phyloP scores from a whole-genome alignment of 2,113 vertebrate genomes.

The Sminthopsis crassicaudata region DNA sequence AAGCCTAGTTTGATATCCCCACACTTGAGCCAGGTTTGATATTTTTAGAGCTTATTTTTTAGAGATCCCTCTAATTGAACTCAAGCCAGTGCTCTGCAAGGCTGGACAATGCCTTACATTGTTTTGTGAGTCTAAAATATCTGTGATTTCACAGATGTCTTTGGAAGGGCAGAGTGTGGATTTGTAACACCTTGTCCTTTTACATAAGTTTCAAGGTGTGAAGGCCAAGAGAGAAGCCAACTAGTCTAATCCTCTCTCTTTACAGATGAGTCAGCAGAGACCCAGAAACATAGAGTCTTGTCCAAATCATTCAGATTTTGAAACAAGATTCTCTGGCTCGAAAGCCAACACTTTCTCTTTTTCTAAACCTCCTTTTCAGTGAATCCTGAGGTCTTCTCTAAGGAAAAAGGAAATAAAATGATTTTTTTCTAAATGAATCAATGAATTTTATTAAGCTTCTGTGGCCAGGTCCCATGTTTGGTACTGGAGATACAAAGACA shows the following conservation, averaged over 20 bases:
- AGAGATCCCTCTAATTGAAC: constrained; percentile 21
- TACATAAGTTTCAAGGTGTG: background rate
- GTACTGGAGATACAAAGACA: background rate
- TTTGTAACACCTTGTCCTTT: background rate
- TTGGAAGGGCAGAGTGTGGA: constrained; percentile 19
- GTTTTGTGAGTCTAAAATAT: background rate
- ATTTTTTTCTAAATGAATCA: background rate
- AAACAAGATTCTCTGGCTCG: background rate
- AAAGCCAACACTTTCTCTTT: background rate
- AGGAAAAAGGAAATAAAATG: constrained; percentile 23
- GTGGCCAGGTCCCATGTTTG: background rate
- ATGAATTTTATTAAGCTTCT: background rate
- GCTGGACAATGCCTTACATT: background rate
- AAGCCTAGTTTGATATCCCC: constrained; percentile 4
- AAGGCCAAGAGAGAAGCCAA: background rate
- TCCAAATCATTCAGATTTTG: background rate
- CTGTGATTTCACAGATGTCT: background rate
- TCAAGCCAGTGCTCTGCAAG: constrained; percentile 24
- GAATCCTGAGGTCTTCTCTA: constrained; percentile 23
- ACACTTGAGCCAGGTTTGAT: too few relatives aligned
- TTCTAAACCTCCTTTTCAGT: constrained; percentile 11
- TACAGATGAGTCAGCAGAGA: background rate
- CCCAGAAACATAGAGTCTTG: background rate
- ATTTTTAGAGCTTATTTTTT: constrained; percentile 52
- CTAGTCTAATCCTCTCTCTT: background rate